phyloP scores from a whole-genome alignment of 2,797 vertebrate genomes.

The Leptodactylus fallax region DNA sequence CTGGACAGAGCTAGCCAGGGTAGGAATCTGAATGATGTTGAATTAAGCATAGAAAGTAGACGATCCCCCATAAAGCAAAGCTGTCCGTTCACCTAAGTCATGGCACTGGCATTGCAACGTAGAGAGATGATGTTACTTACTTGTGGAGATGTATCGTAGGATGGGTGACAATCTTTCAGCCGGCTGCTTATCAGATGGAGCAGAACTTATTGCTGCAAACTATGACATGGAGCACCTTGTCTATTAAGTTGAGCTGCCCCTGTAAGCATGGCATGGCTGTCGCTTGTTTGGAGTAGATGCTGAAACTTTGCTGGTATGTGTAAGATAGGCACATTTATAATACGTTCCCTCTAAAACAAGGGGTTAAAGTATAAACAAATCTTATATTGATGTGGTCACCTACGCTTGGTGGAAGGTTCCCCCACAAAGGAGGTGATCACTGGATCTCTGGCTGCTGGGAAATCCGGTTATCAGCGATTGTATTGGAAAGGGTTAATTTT shows the following conservation, averaged over 20 bases:
- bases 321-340: neutral
- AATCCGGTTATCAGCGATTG: too few species aligned
- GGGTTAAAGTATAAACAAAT: neutral
- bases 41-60: slow-evolving; percentile 1
- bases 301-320: neutral
- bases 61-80: too few species aligned
- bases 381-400: too few species aligned
- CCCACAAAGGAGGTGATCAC: neutral
- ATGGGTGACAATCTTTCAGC: neutral
- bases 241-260: neutral
- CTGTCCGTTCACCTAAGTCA: too few species aligned
- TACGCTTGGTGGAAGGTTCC: too few species aligned
- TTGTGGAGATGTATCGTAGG: neutral
- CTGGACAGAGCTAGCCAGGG: neutral
- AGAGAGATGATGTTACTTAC: neutral
- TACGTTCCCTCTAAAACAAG: too few species aligned
- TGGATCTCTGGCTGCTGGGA: neutral
- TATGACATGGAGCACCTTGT: neutral
- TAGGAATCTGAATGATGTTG: neutral
- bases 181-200: neutral
- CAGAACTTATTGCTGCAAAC: neutral
- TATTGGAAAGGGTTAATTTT: too few species aligned
- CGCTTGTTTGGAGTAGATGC: neutral
- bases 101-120: neutral
- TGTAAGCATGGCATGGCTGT: neutral